Base-by-base conservation (phyloP, 2,888 invertebrate genomes). In the Stratiomys singularior region DNA sequence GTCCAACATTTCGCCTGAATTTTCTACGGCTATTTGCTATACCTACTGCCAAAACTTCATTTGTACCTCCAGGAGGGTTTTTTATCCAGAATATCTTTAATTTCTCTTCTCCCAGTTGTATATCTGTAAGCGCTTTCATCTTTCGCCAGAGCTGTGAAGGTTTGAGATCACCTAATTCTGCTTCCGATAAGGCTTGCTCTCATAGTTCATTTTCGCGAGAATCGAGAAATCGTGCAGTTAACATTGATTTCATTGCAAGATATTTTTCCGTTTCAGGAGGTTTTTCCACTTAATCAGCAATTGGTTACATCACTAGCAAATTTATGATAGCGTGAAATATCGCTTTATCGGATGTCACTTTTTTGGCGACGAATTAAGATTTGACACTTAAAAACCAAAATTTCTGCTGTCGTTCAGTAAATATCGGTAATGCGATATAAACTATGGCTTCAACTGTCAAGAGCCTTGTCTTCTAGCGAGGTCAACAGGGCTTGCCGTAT, bases 81-180 rank as follows among this genome's bases (percentile, higher is more conserved):
- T 64, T 64, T 15, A 27, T 9, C 27, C 64, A 64, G 25, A 64
- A 64, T 2, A 28, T 64, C 64, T 64, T 64, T 9, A 64, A 15
- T 9, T 27, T 11, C 9, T 25, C 64, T 15, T 28, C 64, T 9
- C 64, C 25, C 15, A 27, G 13, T 28, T 64, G 64, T 7, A 27
- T 28, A 13, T 28, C 64, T 23, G 28, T 28, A 1, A 28, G 25
- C 64, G 28, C 28, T 28, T 28, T 25, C 25, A 64, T 64, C 15
- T 64, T 64, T 27, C 64, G 25, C 64, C 64, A 64, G 15, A 64
- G 30, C 28, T 25, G 64, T 11, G 64, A 64, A 13, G 64, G 64
- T n/a, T 64, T 64, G 18, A 11, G n/a, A 18, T 64, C 64, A 13
- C 64, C 64, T 9, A 27, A 25, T 64, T 64, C 64, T 15, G 28